Percentiles rank a stretch among this genome's conserved stretches.
Conservation (phyloP, 2,797 vertebrate species). For the Paedocypris micromegethes region DNA sequence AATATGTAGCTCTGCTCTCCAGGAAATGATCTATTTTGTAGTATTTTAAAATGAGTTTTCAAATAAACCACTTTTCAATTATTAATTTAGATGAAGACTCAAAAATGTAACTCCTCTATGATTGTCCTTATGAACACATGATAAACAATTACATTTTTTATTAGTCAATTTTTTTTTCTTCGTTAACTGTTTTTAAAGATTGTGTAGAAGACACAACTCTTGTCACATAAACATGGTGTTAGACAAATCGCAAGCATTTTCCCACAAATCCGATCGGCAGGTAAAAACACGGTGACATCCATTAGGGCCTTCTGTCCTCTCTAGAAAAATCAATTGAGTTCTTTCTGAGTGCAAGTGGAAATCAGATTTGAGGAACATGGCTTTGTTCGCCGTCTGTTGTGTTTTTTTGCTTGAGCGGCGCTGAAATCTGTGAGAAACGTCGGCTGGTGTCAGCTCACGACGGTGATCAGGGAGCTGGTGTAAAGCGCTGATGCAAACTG, state of each 20-base stretch:
- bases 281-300: not conserved
- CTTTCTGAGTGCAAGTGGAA: not conserved
- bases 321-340: conserved; percentile 8
- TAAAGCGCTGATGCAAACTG: not conserved
- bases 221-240: not conserved
- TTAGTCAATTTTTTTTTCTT: not conserved
- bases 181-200: not conserved
- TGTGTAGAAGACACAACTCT: not conserved
- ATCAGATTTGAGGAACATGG: not conserved
- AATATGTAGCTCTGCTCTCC: too few relatives aligned
- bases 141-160: too few relatives aligned
- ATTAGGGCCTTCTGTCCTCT: conserved; percentile 5
- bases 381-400: conserved; percentile 5
- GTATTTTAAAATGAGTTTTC: too few relatives aligned
- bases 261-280: not conserved
- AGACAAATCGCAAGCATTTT: not conserved
- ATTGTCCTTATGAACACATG: too few relatives aligned
- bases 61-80: too few relatives aligned
- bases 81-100: too few relatives aligned
- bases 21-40: too few relatives aligned
- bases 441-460: not conserved
- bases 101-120: too few relatives aligned
- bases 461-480: conserved; percentile 2
- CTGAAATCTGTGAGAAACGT: not conserved
- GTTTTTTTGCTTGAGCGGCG: not conserved